Conservation (phyloP, 2,113 vertebrate species). For the Atrichornis clamosus region DNA sequence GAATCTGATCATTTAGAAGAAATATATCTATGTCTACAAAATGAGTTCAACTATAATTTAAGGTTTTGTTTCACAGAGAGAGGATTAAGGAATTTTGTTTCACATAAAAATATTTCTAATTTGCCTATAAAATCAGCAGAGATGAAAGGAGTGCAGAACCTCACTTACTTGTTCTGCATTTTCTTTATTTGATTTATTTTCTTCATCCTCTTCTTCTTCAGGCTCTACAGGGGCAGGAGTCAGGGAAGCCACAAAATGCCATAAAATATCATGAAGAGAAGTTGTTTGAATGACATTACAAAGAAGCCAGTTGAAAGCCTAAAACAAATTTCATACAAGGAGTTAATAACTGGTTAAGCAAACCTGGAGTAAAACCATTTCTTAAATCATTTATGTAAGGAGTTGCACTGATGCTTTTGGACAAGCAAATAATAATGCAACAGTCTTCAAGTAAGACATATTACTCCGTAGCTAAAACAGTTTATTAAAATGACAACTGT, state of each 20-base stretch:
- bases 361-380: not conserved
- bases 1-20: not conserved
- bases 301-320: conserved; percentile 99
- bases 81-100: not conserved
- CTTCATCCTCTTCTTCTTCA: conserved; percentile 96
- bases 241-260: conserved; percentile 98
- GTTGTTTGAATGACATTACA: conserved; percentile 99
- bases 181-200: conserved; percentile 95
- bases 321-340: not conserved
- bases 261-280: conserved; percentile 95
- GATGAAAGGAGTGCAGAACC: not conserved
- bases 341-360: not conserved
- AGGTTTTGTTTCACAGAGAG: not conserved
- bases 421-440: not conserved
- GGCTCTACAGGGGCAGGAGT: conserved; percentile 92
- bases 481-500: not conserved
- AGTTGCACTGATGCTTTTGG: not conserved
- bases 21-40: not conserved
- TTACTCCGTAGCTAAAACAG: not conserved
- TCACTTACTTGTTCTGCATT: conserved; percentile 85
- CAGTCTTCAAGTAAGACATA: not conserved
- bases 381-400: not conserved
- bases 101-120: not conserved
- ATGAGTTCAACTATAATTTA: not conserved
- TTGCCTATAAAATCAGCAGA: not conserved